These are phyloP conservation scores for Crypturellus tataupa DNA, from an alignment of 2,797 vertebrate species.

Conservation along the genomic window DNA sequence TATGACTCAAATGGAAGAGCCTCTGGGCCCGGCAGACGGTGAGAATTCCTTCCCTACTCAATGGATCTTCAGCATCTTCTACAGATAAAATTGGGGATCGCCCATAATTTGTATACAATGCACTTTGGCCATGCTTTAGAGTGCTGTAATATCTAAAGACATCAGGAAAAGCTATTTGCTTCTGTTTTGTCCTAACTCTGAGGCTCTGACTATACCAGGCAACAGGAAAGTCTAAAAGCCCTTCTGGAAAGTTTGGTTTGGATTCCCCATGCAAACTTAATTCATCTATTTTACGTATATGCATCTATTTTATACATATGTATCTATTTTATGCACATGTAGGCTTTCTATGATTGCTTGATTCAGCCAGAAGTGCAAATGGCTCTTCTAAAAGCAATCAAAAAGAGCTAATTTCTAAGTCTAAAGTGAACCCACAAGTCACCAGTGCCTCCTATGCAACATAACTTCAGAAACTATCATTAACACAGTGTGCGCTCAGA, in stretches of 20 bases:
- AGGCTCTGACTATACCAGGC: neutral
- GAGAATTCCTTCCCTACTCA: neutral
- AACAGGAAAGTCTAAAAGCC: neutral
- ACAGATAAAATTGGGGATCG: fast-evolving
- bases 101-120: neutral
- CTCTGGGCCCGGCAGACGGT: neutral
- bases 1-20: neutral
- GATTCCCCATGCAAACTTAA: neutral
- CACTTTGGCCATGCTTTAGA: fast-evolving
- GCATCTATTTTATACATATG: neutral
- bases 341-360: neutral
- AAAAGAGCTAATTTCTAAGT: neutral
- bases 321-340: neutral
- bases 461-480: neutral
- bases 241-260: neutral
- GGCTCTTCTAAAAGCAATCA: neutral
- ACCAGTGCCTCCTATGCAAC: neutral
- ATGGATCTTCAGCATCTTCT: neutral
- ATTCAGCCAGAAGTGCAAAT: neutral
- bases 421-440: neutral
- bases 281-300: neutral
- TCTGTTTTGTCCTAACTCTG: neutral
- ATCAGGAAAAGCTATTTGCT: neutral
- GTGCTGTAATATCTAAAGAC: neutral
- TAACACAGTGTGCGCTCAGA: neutral